Evolutionary conservation across 1,140 invertebrate species (phyloP), one percentile per base, ranked within the genome.

Genomic region (Drosophila neocordata): DNA sequence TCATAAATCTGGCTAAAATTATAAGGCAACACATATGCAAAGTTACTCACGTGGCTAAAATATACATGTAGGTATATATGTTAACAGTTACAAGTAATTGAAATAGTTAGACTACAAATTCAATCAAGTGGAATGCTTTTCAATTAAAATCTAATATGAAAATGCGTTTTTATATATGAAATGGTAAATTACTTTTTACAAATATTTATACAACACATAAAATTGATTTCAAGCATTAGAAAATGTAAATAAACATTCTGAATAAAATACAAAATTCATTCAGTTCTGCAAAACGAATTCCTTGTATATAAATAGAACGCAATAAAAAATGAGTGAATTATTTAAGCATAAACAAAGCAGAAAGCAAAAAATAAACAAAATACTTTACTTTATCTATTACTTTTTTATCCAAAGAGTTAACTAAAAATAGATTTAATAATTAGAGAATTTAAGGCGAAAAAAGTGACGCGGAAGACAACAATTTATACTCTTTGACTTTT

Each of bases 1-100:
- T 48, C 31, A 61, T 68, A 69, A 60, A 44, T 51, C 13, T 41
- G 12, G 41, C 38, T 44, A 48, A 63, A 58, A 63, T 38, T 68
- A 67, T 63, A 18, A 59, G 38, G 38, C 57, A 44, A 37, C 13
- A 41, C 37, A 22, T 37, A 4, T 41, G 13, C 1, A 44, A 44
- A 44, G 13, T 15, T 44, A 48, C 2, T 20, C 41, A 48, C 41
- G 41, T 48, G 41, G 41, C 41, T 20, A 48, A 48, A 48, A 48
- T 20, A n/a, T n/a, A n/a, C n/a, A n/a, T n/a, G n/a, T n/a, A n/a
- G n/a, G 5, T 11, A 20, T 20, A 31, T 31, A 6, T 6, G 7
- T 31, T 6, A 2, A 24, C 27, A 31, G 22, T 24, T 31, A 31
- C 7, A 31, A 31, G 27, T 31, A 31, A 31, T 31, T 31, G 27